A percentile compares a stretch with the other conserved stretches of the same genome.
phyloP scores from a whole-genome alignment of 2,888 invertebrate genomes.

The Cerastis leucographa region DNA sequence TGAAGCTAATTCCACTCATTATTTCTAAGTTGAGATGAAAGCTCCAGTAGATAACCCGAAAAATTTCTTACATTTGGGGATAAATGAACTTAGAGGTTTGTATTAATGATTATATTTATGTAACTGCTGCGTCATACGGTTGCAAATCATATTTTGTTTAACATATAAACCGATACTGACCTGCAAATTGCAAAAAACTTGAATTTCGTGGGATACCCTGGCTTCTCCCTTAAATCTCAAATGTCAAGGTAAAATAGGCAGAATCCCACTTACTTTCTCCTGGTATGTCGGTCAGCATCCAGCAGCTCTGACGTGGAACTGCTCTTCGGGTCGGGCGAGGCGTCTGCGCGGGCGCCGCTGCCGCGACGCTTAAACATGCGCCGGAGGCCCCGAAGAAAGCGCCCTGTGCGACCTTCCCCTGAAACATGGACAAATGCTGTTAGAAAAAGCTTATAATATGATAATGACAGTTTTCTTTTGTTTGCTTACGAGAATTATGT shows the following conservation, averaged over 20 bases:
- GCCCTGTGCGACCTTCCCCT: slow-evolving; percentile 91
- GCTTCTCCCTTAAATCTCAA: not conserved
- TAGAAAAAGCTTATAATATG: not conserved
- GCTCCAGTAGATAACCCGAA: no score
- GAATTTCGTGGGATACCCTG: no score
- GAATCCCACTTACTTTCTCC: slow-evolving; percentile 88
- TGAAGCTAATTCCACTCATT: not conserved
- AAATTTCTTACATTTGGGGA: no score
- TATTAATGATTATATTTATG: no score
- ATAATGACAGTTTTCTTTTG: not conserved
- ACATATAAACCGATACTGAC: no score
- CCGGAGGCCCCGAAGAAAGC: slow-evolving; percentile 92
- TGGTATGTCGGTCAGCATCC: slow-evolving; percentile 90
- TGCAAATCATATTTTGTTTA: no score
- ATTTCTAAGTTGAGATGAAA: not conserved
- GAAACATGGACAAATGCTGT: slow-evolving; percentile 65
- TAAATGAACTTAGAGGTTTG: no score
- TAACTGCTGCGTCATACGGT: no score
- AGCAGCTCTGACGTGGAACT: slow-evolving; percentile 93
- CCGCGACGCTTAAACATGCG: slow-evolving; percentile 93
- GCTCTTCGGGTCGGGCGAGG: slow-evolving; percentile 90
- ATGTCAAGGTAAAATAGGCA: not conserved
- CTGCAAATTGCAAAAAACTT: no score
- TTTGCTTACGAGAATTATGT: not conserved
- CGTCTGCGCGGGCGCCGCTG: slow-evolving; percentile 83